Evolutionary conservation across 2,797 vertebrate species (phyloP), one percentile per base, ranked within the genome.

Genomic region (Siniperca scherzeri): DNA sequence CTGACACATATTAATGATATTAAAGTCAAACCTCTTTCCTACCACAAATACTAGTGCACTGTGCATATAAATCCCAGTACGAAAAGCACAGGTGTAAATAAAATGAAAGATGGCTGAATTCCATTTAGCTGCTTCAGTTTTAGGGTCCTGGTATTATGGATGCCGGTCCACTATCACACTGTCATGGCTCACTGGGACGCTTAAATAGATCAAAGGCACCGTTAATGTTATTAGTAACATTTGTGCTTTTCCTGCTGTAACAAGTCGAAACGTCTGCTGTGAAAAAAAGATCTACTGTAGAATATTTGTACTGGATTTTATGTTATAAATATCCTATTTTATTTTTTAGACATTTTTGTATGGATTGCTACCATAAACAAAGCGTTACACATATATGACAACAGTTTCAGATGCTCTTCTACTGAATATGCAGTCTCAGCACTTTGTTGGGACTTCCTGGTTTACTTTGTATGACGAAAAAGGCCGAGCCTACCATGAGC

Each of bases 401-500:
- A 13, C 14, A 1, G 21, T 72, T 30, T 42, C 25, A 59, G 2
- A 55, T 55, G 8, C 5, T 40, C 50, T 7, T 55, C 22, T 19
- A 27, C 33, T 40, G 14, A 6, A 55, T 11, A 36, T 40, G 10
- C 10, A 38, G 16, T 44, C 22, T 22, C 16, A 16, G n/a, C 8
- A 16, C 8, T 33, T 56, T 56, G 38, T 57, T 59, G 27, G 27
- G 5, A 22, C 33, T 56, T 17, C 33, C 2, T 66, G 25, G n/a
- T 65, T 1, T 65, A 27, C 12, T 33, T 61, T 17, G 10, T n/a
- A 12, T 17, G 25, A 48, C 7, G 14, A 61, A 36, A 17, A 50
- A 8, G 19, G 2, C 13, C 17, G 13, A 8, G 33, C 86, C 40
- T 88, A 94, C 93, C 88, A 94, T 2, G 22, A 94, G 89, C 11